Evolutionary conservation across 2,797 vertebrate species (phyloP), one percentile per base, ranked within the genome.

Genomic region (Mionectes olivaceus): DNA sequence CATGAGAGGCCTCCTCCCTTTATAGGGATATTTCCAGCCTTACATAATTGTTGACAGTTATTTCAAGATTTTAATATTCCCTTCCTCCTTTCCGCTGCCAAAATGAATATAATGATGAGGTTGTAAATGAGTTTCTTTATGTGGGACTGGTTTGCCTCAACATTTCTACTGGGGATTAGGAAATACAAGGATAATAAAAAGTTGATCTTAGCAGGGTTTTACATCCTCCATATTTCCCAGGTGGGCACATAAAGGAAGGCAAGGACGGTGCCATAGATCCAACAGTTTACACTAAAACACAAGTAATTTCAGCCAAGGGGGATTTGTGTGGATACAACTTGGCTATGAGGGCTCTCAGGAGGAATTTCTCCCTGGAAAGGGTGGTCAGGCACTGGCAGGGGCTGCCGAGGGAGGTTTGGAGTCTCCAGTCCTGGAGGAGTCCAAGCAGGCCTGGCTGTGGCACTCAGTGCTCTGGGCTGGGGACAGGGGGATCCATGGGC

Each of bases 161-260:
- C 11, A 13, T 95, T 95, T 83, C 81, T 85, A 82, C 86, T 95
- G 21, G 28, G 30, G 77, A 75, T 80, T 74, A 77, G 87, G 84
- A 93, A 95, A 85, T 71, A 89, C 60, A 85, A 43, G 65, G 61
- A 65, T 92, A 93, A 96, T 95, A 95, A 95, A 96, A 93, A 91
- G 94, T 95, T 93, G 92, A 89, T 95, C 89, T 78, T 86, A 64
- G 75, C 53, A 30, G 83, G 65, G 84, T 92, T 96, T 96, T 92
- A 95, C 78, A 78, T 87, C 83, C 87, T 75, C 68, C 53, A 28
- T 94, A 91, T 95, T 95, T 95, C 94, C 96, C 93, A 92, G 81
- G 82, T 92, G 93, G 71, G 53, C 65, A 37, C 35, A 75, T 80
- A 90, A 95, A 89, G 87, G 82, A 94, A 92, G 50, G 78, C 11